These are phyloP conservation scores for Digitonthophagus gazella DNA, from an alignment of 2,888 invertebrate species.

Conservation along the genomic window DNA sequence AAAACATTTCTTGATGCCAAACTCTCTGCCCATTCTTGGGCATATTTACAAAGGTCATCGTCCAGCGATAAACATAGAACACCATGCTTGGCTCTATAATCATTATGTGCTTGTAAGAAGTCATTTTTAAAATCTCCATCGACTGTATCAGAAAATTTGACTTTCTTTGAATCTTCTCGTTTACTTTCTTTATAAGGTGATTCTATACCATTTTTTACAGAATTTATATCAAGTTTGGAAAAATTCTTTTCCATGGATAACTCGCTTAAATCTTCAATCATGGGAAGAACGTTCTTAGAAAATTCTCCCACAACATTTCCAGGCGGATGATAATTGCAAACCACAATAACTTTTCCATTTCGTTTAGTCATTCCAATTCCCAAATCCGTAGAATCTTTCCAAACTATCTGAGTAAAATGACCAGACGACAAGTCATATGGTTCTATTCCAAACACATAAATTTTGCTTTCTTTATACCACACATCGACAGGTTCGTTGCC, in stretches of 20 bases:
- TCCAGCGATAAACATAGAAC: constrained; percentile 65
- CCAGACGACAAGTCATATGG: constrained; percentile 65
- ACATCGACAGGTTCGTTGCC: constrained; percentile 69
- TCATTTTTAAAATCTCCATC: constrained; percentile 63
- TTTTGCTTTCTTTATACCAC: constrained; percentile 76
- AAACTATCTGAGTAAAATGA: constrained; percentile 77
- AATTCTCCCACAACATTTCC: constrained; percentile 80
- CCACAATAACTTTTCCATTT: constrained; percentile 75
- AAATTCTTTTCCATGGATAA: constrained; percentile 48
- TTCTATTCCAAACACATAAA: constrained; percentile 66
- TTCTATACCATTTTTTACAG: constrained; percentile 25
- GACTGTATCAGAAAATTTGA: constrained; percentile 31
- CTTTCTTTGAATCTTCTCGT: constrained; percentile 1
- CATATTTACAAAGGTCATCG: constrained; percentile 64
- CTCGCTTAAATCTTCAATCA: constrained; percentile 49
- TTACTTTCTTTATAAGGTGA: constrained; percentile 21
- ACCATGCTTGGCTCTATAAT: constrained; percentile 67
- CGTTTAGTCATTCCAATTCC: constrained; percentile 71
- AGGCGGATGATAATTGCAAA: constrained; percentile 86
- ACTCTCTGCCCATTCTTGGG: constrained; percentile 71
- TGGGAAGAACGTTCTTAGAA: constrained; percentile 68
- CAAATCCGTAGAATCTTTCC: constrained; percentile 71
- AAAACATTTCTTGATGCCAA: constrained; percentile 65
- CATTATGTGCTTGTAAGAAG: constrained; percentile 74
- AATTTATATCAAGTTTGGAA: background rate